These are phyloP conservation scores for Sus cebifrons DNA, from an alignment of 2,797 vertebrate genomes.

Conservation along the genomic window DNA sequence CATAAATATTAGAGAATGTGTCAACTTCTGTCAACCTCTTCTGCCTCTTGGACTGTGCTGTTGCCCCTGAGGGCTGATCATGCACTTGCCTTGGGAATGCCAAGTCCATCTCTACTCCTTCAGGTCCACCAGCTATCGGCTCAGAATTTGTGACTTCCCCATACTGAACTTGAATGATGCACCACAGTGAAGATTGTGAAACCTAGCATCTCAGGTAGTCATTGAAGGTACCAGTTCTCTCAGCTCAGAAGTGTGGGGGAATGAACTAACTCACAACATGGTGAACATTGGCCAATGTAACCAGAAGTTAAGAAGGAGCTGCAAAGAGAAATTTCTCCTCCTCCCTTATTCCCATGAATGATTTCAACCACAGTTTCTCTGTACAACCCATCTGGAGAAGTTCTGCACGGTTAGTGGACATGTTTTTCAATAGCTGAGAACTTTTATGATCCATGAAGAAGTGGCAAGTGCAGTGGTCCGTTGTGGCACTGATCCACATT, in stretches of 20 bases:
- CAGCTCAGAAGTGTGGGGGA: neutral
- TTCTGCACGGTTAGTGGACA: neutral
- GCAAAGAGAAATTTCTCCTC: neutral
- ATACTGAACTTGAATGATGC: neutral
- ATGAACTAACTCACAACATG: neutral
- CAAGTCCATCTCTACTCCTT: neutral
- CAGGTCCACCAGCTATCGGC: neutral
- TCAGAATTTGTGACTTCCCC: neutral
- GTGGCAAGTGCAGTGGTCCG: neutral
- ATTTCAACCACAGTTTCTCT: neutral
- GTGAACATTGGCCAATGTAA: neutral
- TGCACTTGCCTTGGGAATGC: neutral
- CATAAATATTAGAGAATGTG: neutral
- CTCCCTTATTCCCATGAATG: neutral
- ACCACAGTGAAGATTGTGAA: neutral
- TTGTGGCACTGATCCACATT: neutral
- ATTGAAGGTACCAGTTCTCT: neutral
- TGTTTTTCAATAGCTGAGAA: accelerated
- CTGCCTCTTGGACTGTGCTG: neutral
- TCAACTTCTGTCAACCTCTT: neutral
- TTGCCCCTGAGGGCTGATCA: neutral
- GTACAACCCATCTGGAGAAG: neutral
- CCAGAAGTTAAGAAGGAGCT: neutral
- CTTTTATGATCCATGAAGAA: neutral
- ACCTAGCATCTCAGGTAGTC: neutral